Evolutionary conservation across 2,797 vertebrate genomes (phyloP).

Genomic region (Adrianichthys oophorus): DNA sequence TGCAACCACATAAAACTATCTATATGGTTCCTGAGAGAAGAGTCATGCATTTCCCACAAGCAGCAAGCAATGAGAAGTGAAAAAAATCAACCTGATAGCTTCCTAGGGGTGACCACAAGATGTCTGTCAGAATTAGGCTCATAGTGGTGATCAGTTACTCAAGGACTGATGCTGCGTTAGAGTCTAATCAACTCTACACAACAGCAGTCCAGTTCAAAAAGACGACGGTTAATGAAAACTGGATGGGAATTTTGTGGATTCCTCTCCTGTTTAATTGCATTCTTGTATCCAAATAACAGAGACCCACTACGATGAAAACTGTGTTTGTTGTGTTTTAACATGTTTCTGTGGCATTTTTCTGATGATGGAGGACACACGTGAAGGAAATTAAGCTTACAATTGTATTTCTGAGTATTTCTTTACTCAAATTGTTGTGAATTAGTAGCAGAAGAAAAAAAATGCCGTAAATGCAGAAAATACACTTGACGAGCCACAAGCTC

Average conservation of each 20-base stretch:
- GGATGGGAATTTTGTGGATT: slow-evolving; percentile 6
- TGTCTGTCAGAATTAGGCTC: slow-evolving; percentile 64
- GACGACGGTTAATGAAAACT: slow-evolving; percentile 17
- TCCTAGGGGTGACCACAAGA: slow-evolving; percentile 56
- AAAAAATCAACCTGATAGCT: slow-evolving; percentile 61
- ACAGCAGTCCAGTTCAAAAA: slow-evolving; percentile 30
- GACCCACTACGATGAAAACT: background rate
- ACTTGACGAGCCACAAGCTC: too few relatives aligned
- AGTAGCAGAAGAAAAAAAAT: too few relatives aligned
- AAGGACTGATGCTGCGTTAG: slow-evolving; percentile 41
- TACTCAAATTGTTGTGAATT: too few relatives aligned
- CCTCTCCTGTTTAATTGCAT: background rate
- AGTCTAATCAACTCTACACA: slow-evolving; percentile 39
- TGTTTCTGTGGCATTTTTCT: too few relatives aligned
- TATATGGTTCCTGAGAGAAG: slow-evolving; percentile 24
- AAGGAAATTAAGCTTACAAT: too few relatives aligned
- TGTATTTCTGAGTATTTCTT: too few relatives aligned
- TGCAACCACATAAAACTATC: slow-evolving; percentile 18
- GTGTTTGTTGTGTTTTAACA: too few relatives aligned
- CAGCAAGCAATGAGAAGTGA: slow-evolving; percentile 32
- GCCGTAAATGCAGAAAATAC: too few relatives aligned
- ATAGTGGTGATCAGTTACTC: slow-evolving; percentile 58
- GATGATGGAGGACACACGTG: too few relatives aligned
- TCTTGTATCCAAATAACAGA: background rate
- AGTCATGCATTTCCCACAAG: slow-evolving; percentile 32